phyloP scores from a whole-genome alignment of 2,797 vertebrate species.

The Ibycter americanus region DNA sequence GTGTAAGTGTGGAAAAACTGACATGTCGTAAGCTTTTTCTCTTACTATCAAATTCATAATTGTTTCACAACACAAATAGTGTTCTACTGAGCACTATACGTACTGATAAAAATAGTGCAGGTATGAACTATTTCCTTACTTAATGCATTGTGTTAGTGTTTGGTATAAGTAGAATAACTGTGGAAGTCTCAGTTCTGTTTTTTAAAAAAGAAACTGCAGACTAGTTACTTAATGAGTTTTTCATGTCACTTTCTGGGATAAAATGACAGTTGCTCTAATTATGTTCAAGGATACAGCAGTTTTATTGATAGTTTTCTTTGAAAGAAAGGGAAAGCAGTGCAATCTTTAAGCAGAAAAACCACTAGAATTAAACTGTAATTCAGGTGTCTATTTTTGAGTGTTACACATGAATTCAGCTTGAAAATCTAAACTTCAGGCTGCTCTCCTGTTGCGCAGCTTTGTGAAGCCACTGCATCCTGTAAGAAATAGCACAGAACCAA shows the following conservation, averaged over 20 bases:
- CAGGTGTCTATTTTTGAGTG: rapidly evolving
- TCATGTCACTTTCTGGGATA: background rate
- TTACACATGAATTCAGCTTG: background rate
- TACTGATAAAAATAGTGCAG: background rate
- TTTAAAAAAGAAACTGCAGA: background rate
- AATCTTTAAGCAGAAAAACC: background rate
- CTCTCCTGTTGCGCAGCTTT: background rate
- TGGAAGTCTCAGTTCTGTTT: background rate
- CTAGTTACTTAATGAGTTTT: background rate
- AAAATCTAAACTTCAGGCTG: background rate
- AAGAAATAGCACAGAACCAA: background rate
- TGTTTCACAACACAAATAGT: background rate
- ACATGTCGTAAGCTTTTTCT: background rate
- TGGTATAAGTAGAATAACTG: background rate
- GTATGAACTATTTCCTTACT: background rate
- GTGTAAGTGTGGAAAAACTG: background rate
- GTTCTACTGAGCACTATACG: background rate
- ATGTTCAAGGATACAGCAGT: background rate
- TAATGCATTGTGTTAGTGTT: background rate
- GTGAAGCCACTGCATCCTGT: background rate
- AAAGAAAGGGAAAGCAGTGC: background rate
- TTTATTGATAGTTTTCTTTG: background rate
- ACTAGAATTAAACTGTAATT: background rate
- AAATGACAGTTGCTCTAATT: background rate
- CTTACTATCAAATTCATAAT: rapidly evolving